Percentiles rank a stretch among this genome's conserved stretches.
These are phyloP conservation scores for Bubo bubo DNA, from an alignment of 2,113 vertebrate genomes.

Conservation along the genomic window DNA sequence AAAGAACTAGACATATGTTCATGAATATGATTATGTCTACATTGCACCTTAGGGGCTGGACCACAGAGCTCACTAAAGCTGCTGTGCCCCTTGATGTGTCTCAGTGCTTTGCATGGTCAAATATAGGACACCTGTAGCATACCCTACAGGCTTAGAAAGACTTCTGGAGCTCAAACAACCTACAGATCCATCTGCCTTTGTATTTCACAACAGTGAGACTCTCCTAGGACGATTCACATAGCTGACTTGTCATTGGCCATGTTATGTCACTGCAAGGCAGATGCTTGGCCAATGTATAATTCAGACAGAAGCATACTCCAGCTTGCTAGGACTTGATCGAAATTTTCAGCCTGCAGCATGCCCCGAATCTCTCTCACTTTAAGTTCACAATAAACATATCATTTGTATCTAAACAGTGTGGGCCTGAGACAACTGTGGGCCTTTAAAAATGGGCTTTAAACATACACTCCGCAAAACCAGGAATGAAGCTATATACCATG, in stretches of 20 bases:
- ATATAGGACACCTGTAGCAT: not conserved
- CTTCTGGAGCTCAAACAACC: not conserved
- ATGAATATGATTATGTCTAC: not conserved
- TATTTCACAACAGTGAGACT: not conserved
- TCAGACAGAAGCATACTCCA: not conserved
- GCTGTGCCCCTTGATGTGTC: not conserved
- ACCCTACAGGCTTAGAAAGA: not conserved
- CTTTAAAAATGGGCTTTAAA: not conserved
- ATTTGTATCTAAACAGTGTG: not conserved
- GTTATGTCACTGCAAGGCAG: not conserved
- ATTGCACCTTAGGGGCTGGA: not conserved
- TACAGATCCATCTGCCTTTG: not conserved
- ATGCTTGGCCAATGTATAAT: not conserved
- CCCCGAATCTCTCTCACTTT: not conserved
- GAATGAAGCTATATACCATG: not conserved
- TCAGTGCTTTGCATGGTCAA: not conserved
- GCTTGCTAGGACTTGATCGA: not conserved
- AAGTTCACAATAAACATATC: not conserved
- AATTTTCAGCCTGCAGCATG: not conserved
- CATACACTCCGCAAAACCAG: not conserved
- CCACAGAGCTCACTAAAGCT: not conserved
- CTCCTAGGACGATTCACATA: not conserved
- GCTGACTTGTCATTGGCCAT: not conserved
- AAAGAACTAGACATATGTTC: not conserved
- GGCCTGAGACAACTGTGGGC: not conserved